A percentile compares a stretch with the other conserved stretches of the same genome.
phyloP scores from a whole-genome alignment of 2,888 invertebrate genomes.

The Nomada flava region DNA sequence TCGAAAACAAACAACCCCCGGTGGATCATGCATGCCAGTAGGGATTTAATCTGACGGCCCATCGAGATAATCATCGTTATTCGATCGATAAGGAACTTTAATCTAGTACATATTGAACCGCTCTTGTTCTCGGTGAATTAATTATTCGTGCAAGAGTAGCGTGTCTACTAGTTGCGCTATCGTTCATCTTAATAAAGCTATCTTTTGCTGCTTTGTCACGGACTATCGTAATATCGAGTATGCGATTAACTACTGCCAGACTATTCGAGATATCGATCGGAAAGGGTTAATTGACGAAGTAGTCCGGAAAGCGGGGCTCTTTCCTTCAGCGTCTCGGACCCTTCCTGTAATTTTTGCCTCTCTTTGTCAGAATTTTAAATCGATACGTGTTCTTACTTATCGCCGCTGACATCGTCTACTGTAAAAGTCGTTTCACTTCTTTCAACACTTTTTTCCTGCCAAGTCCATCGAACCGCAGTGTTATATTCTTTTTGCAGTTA shows the following conservation, averaged over 20 bases:
- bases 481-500: no score
- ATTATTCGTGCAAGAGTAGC: no score
- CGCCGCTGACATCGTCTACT: background rate
- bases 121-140: background rate
- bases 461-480: background rate
- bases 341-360: slow-evolving; percentile 8
- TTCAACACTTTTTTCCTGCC: background rate
- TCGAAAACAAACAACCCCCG: slow-evolving; percentile 27
- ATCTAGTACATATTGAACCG: no score
- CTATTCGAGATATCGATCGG: slow-evolving; percentile 30
- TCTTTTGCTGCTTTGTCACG: background rate
- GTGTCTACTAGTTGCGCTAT: background rate
- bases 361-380: slow-evolving; percentile 11
- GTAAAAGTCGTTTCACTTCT: background rate
- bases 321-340: background rate
- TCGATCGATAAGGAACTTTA: no score
- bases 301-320: slow-evolving; percentile 18
- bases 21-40: background rate
- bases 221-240: slow-evolving; percentile 1
- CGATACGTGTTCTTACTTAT: slow-evolving; percentile 11
- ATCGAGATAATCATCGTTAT: background rate
- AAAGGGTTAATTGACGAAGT: slow-evolving; percentile 21
- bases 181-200: background rate
- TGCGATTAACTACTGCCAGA: slow-evolving; percentile 16
- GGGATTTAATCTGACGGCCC: slow-evolving; percentile 4